Base-by-base conservation (phyloP, 2,888 invertebrate genomes). In the Lepetodrilus schrolli region DNA sequence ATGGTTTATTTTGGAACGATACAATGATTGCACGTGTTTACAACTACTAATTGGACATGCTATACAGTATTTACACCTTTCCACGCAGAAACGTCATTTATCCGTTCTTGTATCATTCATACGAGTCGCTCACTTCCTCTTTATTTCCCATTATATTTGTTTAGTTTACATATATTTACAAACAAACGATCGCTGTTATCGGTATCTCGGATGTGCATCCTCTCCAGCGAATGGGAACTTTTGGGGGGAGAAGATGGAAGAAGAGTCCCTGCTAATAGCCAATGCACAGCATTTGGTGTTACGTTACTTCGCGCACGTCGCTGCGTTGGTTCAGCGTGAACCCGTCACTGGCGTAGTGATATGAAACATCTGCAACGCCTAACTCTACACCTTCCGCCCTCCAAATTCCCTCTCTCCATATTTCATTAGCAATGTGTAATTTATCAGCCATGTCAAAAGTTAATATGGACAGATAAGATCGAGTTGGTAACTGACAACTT, bases 391-490 rank as follows among this genome's bases (percentile, higher is more conserved):
- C 58, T 58, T 30, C 34, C 58, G 34, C 30, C 13, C 58, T n/a
- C 30, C 10, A 26, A 43, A 23, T 34, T 58, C 58, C 30, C 58
- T 10, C 58, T 58, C 58, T 58, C 58, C 58, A 58, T 58, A 58
- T 58, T 58, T 58, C 58, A 58, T 58, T 58, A 58, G 58, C 58
- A 58, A 58, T 58, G 58, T 58, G 58, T 58, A 58, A 58, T 58
- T 58, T 58, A 58, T 58, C 58, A 58, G 21, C 58, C 26, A 58
- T 58, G 58, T 58, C 58, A 58, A 58, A 58, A 58, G 58, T 58
- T 58, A 58, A 58, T 58, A 58, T 58, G 58, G 58, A 17, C 58
- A 26, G 58, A 58, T 58, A 58, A 58, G 58, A 58, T 58, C 58
- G 58, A 30, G 30, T 17, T 2, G 26, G n/a, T 13, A 34, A 30